These are phyloP conservation scores for Cheiracanthium punctorium DNA, from an alignment of 2,888 invertebrate species.

Conservation along the genomic window DNA sequence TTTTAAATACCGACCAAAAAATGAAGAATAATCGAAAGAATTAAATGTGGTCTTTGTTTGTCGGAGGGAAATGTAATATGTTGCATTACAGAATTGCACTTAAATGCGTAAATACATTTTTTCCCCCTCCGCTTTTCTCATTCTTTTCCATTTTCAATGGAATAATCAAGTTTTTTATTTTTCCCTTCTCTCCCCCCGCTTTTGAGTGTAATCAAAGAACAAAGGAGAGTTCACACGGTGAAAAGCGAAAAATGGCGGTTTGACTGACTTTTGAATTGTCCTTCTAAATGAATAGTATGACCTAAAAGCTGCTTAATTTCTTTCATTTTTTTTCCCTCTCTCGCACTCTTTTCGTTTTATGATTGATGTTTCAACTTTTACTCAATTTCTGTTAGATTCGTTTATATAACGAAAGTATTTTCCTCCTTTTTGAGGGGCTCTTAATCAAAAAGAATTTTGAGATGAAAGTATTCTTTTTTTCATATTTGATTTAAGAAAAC, in stretches of 20 bases:
- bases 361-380: slow-evolving; percentile 59
- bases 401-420: not conserved
- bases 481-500: not conserved
- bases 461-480: not conserved
- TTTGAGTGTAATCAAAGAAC: slow-evolving; percentile 43
- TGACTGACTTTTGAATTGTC: slow-evolving; percentile 56
- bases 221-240: slow-evolving; percentile 48
- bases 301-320: slow-evolving; percentile 51
- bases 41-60: slow-evolving; percentile 68
- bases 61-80: slow-evolving; percentile 65
- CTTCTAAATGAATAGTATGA: slow-evolving; percentile 50
- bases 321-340: slow-evolving; percentile 20
- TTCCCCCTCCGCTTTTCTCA: not conserved
- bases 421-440: slow-evolving; percentile 11
- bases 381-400: not conserved
- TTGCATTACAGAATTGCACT: slow-evolving; percentile 56
- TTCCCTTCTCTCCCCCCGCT: too few relatives aligned
- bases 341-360: slow-evolving; percentile 31
- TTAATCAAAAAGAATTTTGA: slow-evolving; percentile 22
- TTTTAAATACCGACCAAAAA: slow-evolving; percentile 61
- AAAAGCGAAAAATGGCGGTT: slow-evolving; percentile 39
- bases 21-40: slow-evolving; percentile 69
- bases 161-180: slow-evolving; percentile 26
- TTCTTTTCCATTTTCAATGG: slow-evolving; percentile 47
- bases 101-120: slow-evolving; percentile 55